Base-by-base conservation (phyloP, 1,140 invertebrate species). In the Oscheius sp. region DNA sequence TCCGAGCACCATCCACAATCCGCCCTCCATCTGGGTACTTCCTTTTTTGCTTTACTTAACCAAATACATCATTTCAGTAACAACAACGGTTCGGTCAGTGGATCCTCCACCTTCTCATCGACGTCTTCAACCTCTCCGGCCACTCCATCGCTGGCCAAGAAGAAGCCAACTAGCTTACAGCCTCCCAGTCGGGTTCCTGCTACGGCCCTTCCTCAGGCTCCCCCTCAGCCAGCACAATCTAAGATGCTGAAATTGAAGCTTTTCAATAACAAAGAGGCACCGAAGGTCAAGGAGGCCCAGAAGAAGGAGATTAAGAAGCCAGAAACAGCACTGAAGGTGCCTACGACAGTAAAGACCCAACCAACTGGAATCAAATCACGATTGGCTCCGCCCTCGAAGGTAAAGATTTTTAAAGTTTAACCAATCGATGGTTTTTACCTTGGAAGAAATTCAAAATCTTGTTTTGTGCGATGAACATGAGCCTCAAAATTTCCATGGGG, bases 201-300 rank as follows among this genome's bases (percentile, higher is more conserved):
- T n/a, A n/a, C n/a, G n/a, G n/a, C n/a, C n/a, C n/a, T n/a, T n/a
- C n/a, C n/a, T 46, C 66, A 55, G 49, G 7, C 49, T 55, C 49
- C 49, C 7, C 63, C 26, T 63, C 52, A 31, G 45, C 45, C n/a
- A 10, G 64, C 35, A 10, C 35, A 66, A 18, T 38, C 66, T 26
- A 68, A 68, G 46, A 68, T 68, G 66, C 26, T 68, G 20, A 68
- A 68, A 26, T 64, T 68, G 31, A 46, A 55, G 46, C 62, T 68
- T 28, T 68, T 68, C 66, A 38, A 38, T 7, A 13, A 15, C 63
- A 63, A 55, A n/a, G 66, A 55, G 3, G 26, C 46, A 2, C 26
- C 46, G 20, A 55, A 68, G 46, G 55, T 64, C 32, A 38, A 35
- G 29, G 66, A 15, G 18, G 55, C 46, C 10, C 63, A 68, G 66